phyloP scores from a whole-genome alignment of 2,888 invertebrate genomes.

The Rhingia campestris region DNA sequence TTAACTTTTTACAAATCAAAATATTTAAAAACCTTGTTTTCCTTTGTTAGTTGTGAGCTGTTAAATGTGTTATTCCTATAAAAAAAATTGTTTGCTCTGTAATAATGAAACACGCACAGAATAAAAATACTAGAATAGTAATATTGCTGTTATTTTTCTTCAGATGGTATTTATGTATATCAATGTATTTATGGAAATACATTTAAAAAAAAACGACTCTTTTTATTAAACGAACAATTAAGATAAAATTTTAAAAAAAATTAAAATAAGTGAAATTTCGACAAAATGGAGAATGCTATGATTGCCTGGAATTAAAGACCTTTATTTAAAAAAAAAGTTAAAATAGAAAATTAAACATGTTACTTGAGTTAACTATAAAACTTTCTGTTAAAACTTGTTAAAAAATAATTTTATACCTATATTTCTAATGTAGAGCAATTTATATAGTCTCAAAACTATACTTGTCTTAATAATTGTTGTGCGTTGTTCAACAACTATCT shows the following conservation, averaged over 20 bases:
- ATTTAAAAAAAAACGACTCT: conserved; percentile 49
- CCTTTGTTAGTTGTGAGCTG: conserved; percentile 31
- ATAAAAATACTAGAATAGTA: conserved; percentile 28
- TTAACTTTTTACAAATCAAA: conserved; percentile 28
- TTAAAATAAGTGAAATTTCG: conserved; percentile 40
- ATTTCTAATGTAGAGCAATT: conserved; percentile 44
- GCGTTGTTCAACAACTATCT: conserved; percentile 51
- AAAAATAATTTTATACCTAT: conserved; percentile 53
- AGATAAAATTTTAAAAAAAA: conserved; percentile 15
- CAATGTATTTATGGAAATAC: conserved; percentile 24
- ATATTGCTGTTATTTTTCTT: conserved; percentile 29
- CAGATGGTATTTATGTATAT: conserved; percentile 38
- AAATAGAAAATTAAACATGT: conserved; percentile 22
- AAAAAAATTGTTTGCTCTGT: conserved; percentile 32
- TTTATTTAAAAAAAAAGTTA: conserved; percentile 35
- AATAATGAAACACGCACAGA: conserved; percentile 68
- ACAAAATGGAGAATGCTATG: conserved; percentile 43
- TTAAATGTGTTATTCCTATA: conserved; percentile 30
- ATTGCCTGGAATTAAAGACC: conserved; percentile 51
- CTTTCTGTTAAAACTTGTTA: conserved; percentile 57
- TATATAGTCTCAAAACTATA: conserved; percentile 43
- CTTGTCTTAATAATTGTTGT: conserved; percentile 59
- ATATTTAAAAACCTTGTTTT: conserved; percentile 3
- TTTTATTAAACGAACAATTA: conserved; percentile 55
- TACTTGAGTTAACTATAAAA: conserved; percentile 32